phyloP scores from a whole-genome alignment of 2,113 vertebrate genomes.

The Setophaga kirtlandii region DNA sequence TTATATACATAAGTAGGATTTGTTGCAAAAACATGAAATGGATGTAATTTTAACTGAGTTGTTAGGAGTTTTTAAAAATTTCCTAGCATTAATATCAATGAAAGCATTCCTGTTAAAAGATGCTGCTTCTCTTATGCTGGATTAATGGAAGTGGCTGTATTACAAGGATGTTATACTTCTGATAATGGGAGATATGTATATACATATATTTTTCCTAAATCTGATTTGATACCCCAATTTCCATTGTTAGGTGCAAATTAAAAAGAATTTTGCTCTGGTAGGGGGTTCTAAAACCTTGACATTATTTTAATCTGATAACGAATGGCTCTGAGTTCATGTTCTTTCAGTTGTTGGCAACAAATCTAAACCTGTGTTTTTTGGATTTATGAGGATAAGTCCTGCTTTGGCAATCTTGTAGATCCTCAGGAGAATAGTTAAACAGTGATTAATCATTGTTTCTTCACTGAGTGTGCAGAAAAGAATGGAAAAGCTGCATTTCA shows the following conservation, averaged over 20 bases:
- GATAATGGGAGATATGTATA: background rate
- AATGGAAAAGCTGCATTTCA: constrained; percentile 97
- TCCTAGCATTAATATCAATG: background rate
- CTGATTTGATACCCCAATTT: constrained; percentile 56
- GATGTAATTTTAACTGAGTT: background rate
- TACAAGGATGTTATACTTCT: background rate
- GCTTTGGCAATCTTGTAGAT: constrained; percentile 95
- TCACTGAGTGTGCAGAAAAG: constrained; percentile 93
- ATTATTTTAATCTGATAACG: constrained; percentile 98
- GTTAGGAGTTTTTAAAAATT: background rate
- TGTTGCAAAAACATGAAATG: background rate
- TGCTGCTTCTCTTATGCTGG: background rate
- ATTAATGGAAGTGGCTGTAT: background rate
- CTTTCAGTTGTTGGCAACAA: constrained; percentile 91
- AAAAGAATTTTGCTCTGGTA: constrained; percentile 69
- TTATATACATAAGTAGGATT: background rate
- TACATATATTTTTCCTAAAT: constrained; percentile 4
- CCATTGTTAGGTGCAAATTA: constrained; percentile 63
- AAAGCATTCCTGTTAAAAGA: background rate
- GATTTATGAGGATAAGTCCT: constrained; percentile 98
- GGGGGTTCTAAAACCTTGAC: constrained; percentile 86
- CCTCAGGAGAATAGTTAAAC: constrained; percentile 99
- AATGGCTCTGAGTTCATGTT: constrained; percentile 95
- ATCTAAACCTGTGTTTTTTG: constrained; percentile 92
- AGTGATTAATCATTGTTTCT: constrained; percentile 99